Evolutionary conservation across 2,888 invertebrate genomes (phyloP).

Genomic region (Polietes domitor): DNA sequence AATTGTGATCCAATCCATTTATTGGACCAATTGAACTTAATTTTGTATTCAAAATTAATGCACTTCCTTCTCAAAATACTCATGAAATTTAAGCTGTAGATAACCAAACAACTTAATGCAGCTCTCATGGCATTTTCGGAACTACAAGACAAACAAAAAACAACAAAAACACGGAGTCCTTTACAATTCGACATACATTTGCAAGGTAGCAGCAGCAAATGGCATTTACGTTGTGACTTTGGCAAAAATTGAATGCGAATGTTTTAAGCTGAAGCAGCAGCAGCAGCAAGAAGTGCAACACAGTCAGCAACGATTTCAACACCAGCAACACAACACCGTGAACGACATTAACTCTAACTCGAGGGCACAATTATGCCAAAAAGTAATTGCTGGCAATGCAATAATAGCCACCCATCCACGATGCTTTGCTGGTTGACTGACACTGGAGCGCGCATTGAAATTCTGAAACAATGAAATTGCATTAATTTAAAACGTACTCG

Average conservation of each 20-base stretch:
- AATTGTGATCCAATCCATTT: too few relatives aligned
- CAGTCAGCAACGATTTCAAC: slow-evolving; percentile 45
- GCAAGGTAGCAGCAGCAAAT: slow-evolving; percentile 22
- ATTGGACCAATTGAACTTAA: too few relatives aligned
- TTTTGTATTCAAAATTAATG: too few relatives aligned
- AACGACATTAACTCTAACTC: slow-evolving; percentile 64
- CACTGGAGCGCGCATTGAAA: slow-evolving; percentile 41
- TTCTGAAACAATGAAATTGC: slow-evolving; percentile 66
- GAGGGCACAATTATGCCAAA: slow-evolving; percentile 68
- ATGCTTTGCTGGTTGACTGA: slow-evolving; percentile 14
- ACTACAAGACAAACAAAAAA: slow-evolving; percentile 8
- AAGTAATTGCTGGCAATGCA: slow-evolving; percentile 67
- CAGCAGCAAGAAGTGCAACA: slow-evolving; percentile 24
- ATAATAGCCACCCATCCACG: slow-evolving; percentile 34
- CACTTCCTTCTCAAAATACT: background rate
- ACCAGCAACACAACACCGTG: slow-evolving; percentile 26
- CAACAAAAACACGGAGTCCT: background rate
- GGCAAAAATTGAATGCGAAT: slow-evolving; percentile 56
- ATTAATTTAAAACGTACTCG: slow-evolving; percentile 61
- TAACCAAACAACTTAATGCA: background rate
- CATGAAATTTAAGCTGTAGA: background rate
- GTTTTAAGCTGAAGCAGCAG: slow-evolving; percentile 36
- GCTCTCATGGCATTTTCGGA: slow-evolving; percentile 21
- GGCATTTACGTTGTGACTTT: slow-evolving; percentile 48
- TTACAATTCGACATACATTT: slow-evolving; percentile 24